phyloP scores from a whole-genome alignment of 2,888 invertebrate species.

The Gastracanthus pulcherrimus region DNA sequence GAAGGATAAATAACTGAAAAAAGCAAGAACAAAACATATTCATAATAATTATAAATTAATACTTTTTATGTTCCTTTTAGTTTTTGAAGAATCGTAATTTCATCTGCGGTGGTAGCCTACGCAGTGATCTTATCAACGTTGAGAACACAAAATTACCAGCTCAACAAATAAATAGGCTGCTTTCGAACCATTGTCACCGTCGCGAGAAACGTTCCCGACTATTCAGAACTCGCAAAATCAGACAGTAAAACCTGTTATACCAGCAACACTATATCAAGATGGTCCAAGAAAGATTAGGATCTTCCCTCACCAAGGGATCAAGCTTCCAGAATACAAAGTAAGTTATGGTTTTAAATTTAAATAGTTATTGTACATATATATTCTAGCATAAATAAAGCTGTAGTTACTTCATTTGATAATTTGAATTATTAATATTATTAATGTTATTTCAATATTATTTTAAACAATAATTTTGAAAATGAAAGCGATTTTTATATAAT shows the following conservation, averaged over 20 bases:
- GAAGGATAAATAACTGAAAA: too few species aligned
- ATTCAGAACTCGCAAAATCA: conserved; percentile 3
- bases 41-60: neutral
- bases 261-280: conserved; percentile 36
- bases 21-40: too few species aligned
- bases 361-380: too few species aligned
- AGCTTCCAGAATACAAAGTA: conserved; percentile 46
- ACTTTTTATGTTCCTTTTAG: conserved; percentile 45
- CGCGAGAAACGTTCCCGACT: conserved; percentile 17
- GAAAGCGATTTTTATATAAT: neutral
- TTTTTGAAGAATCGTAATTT: conserved; percentile 35
- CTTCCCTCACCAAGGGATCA: conserved; percentile 20
- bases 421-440: too few species aligned
- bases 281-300: conserved; percentile 52
- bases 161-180: conserved; percentile 55
- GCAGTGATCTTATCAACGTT: conserved; percentile 53
- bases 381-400: too few species aligned
- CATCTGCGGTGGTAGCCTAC: conserved; percentile 59
- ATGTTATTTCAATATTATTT: too few species aligned
- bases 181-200: conserved; percentile 64
- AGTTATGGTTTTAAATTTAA: neutral
- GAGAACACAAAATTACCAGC: conserved; percentile 22
- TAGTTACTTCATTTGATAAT: too few species aligned
- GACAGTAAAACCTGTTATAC: neutral
- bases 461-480: too few species aligned